Percentiles rank a stretch among this genome's conserved stretches.
These are phyloP conservation scores for Burhinus bistriatus DNA, from an alignment of 2,113 vertebrate genomes.

Conservation along the genomic window DNA sequence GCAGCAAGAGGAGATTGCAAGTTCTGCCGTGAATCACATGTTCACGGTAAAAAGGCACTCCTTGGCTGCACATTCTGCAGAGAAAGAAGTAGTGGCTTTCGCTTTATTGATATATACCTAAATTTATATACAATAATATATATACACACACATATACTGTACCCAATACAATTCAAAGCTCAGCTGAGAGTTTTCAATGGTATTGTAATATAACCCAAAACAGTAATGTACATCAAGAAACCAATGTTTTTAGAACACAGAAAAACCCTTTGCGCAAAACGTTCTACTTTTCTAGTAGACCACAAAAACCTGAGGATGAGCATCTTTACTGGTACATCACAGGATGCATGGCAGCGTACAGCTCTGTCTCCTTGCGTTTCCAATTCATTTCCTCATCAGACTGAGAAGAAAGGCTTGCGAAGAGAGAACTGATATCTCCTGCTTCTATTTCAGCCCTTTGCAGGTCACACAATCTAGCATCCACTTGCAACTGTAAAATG, in stretches of 20 bases:
- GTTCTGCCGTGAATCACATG: rapidly evolving
- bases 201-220: background rate
- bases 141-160: background rate
- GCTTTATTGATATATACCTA: background rate
- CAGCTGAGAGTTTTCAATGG: background rate
- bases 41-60: background rate
- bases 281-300: background rate
- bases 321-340: background rate
- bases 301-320: background rate
- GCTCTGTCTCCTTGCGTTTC: background rate
- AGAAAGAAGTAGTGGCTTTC: background rate
- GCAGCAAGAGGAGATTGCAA: background rate
- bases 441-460: background rate
- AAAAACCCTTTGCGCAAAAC: background rate
- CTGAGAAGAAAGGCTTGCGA: background rate
- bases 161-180: background rate
- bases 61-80: background rate
- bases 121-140: background rate
- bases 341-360: background rate
- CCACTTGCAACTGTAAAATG: background rate
- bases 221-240: background rate
- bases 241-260: background rate
- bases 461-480: background rate
- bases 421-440: background rate
- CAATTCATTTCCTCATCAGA: background rate